Conservation (phyloP, 2,113 vertebrate genomes). For the Dissostichus mawsoni region DNA sequence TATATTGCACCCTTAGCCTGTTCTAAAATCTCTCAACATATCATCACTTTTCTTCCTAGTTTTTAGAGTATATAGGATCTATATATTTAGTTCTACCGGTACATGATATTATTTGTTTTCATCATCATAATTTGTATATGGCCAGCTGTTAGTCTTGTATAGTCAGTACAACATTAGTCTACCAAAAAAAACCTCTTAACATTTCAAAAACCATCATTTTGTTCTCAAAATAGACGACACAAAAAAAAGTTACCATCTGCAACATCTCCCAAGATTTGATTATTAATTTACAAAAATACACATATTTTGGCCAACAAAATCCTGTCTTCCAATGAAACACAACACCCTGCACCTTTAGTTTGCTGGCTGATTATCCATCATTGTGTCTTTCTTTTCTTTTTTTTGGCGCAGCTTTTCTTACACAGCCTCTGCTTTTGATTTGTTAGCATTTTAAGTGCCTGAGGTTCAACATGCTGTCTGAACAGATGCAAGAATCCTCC, state of each 20-base stretch:
- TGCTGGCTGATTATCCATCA: conserved; percentile 13
- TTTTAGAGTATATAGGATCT: background rate
- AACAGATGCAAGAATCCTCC: conserved; percentile 31
- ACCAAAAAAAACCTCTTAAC: background rate
- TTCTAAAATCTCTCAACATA: background rate
- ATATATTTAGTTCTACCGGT: background rate
- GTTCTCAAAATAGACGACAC: background rate
- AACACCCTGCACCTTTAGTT: background rate
- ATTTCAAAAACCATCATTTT: background rate
- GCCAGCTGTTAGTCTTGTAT: background rate
- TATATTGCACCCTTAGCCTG: background rate
- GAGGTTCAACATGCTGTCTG: conserved; percentile 13
- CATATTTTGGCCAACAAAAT: conserved; percentile 7
- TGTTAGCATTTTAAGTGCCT: conserved; percentile 31
- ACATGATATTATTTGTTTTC: background rate
- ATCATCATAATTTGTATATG: background rate
- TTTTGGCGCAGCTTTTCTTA: conserved; percentile 13
- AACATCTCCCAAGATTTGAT: background rate
- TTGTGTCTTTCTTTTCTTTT: conserved; percentile 11
- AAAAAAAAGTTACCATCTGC: background rate
- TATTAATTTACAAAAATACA: background rate
- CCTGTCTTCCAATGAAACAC: conserved; percentile 9
- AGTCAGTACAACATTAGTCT: background rate
- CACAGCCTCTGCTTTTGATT: conserved; percentile 38
- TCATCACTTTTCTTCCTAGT: background rate